These are phyloP conservation scores for Drosophila aff. DNA, from an alignment of 1,140 invertebrate species.

Conservation along the genomic window DNA sequence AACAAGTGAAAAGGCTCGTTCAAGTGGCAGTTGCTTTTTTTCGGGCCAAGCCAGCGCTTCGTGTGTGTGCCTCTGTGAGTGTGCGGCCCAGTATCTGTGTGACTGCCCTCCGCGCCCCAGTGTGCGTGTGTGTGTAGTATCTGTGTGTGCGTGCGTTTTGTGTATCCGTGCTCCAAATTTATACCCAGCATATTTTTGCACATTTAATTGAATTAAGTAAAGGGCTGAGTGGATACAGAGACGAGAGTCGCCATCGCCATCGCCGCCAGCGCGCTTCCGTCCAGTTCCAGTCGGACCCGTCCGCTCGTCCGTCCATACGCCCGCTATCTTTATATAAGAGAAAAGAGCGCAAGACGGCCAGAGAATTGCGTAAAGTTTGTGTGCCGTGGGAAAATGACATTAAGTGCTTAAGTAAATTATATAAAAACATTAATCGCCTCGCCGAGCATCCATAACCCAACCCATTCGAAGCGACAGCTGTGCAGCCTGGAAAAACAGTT, in stretches of 20 bases:
- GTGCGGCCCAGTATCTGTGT: constrained; percentile 37
- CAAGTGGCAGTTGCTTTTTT: constrained; percentile 72
- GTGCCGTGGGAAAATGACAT: constrained; percentile 59
- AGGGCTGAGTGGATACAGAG: constrained; percentile 45
- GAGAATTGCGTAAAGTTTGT: constrained; percentile 72
- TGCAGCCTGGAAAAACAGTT: constrained; percentile 21
- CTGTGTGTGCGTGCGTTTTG: constrained; percentile 61
- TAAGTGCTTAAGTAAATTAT: constrained; percentile 79
- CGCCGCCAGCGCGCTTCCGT: constrained; percentile 5
- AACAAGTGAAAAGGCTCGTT: constrained; percentile 72
- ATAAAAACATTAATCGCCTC: constrained; percentile 70
- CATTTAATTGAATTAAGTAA: constrained; percentile 76
- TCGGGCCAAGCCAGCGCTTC: constrained; percentile 38
- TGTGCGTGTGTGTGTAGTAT: constrained; percentile 38
- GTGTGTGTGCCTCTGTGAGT: constrained; percentile 37
- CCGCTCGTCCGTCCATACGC: background rate
- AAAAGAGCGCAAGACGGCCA: constrained; percentile 39
- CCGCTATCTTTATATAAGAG: constrained; percentile 63
- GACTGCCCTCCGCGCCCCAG: constrained; percentile 5
- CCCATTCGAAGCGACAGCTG: constrained; percentile 33
- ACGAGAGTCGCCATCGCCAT: constrained; percentile 45
- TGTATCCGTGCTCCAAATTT: constrained; percentile 76
- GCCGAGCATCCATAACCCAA: constrained; percentile 44
- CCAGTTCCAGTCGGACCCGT: constrained; percentile 15
- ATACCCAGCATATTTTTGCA: constrained; percentile 50